Conservation (phyloP, 2,797 vertebrate genomes). For the Danio tinwini region DNA sequence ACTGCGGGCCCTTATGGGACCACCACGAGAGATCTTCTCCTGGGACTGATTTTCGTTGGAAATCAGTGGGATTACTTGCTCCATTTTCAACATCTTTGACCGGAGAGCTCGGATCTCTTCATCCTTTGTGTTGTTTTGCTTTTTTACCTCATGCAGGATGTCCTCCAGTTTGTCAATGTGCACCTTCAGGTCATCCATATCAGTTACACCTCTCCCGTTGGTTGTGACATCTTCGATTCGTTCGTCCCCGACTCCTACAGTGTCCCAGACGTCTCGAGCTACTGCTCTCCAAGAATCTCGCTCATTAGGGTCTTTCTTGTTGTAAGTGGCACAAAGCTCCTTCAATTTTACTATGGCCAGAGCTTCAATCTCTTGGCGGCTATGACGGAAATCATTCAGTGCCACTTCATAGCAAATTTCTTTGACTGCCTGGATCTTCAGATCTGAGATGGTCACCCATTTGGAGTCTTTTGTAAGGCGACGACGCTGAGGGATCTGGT, state of each 20-base stretch:
- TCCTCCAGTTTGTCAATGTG: conserved; percentile 98
- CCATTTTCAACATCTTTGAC: conserved; percentile 99
- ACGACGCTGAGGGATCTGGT: conserved; percentile 96
- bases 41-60: conserved; percentile 68
- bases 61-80: conserved; percentile 94
- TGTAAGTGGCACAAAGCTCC: conserved; percentile 93
- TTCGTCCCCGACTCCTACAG: conserved; percentile 95
- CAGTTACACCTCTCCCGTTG: conserved; percentile 78
- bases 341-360: conserved; percentile 99
- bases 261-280: conserved; percentile 98
- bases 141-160: conserved; percentile 96
- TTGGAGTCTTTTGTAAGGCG: conserved; percentile 97
- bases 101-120: conserved; percentile 94
- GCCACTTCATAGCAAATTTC: conserved; percentile 99
- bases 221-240: conserved; percentile 89
- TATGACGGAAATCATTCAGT: conserved; percentile 96
- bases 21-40: conserved; percentile 7
- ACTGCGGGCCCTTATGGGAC: conserved; percentile 58
- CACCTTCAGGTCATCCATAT: conserved; percentile 95
- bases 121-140: conserved; percentile 98
- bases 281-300: conserved; percentile 97
- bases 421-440: conserved; percentile 99
- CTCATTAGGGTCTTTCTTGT: conserved; percentile 98
- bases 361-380: conserved; percentile 97
- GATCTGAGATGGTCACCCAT: conserved; percentile 98